phyloP scores from a whole-genome alignment of 2,888 invertebrate species.

The Lamellibrachia satsuma region DNA sequence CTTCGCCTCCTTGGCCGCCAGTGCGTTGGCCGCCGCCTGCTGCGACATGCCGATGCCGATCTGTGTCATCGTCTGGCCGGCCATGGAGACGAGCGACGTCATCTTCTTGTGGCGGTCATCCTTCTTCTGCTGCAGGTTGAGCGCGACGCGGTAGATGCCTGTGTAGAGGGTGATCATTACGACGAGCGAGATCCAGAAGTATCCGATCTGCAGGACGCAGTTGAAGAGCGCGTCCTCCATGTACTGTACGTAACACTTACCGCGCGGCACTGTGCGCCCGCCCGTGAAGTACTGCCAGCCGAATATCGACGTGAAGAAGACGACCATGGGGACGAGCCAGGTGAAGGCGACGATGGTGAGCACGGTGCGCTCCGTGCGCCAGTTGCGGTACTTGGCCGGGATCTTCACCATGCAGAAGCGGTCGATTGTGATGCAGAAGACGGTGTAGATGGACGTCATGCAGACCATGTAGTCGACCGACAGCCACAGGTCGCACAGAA shows the following conservation, averaged over 20 bases:
- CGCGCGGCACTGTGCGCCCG: slow-evolving; percentile 84
- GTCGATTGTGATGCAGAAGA: slow-evolving; percentile 96
- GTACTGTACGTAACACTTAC: slow-evolving; percentile 95
- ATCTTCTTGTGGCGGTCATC: slow-evolving; percentile 91
- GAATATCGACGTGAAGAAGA: slow-evolving; percentile 98
- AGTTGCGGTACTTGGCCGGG: slow-evolving; percentile 94
- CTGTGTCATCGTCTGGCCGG: slow-evolving; percentile 50
- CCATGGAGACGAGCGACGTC: slow-evolving; percentile 52
- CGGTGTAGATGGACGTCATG: slow-evolving; percentile 96
- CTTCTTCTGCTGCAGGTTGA: slow-evolving; percentile 96
- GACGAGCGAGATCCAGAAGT: slow-evolving; percentile 96
- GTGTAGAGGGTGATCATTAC: slow-evolving; percentile 95
- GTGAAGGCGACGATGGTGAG: slow-evolving; percentile 95
- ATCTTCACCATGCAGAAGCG: slow-evolving; percentile 98
- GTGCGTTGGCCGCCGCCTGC: slow-evolving; percentile 64
- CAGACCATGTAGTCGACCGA: slow-evolving; percentile 99
- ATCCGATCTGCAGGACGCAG: slow-evolving; percentile 93
- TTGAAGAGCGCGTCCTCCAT: slow-evolving; percentile 97
- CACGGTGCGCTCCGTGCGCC: slow-evolving; percentile 93
- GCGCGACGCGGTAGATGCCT: slow-evolving; percentile 96
- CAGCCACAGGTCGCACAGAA: slow-evolving; percentile 97
- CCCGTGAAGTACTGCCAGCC: slow-evolving; percentile 99
- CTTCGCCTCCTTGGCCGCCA: neutral
- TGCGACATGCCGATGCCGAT: slow-evolving; percentile 59
- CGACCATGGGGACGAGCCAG: slow-evolving; percentile 93